phyloP scores from a whole-genome alignment of 2,113 vertebrate species.

The Lepisosteus osseus region DNA sequence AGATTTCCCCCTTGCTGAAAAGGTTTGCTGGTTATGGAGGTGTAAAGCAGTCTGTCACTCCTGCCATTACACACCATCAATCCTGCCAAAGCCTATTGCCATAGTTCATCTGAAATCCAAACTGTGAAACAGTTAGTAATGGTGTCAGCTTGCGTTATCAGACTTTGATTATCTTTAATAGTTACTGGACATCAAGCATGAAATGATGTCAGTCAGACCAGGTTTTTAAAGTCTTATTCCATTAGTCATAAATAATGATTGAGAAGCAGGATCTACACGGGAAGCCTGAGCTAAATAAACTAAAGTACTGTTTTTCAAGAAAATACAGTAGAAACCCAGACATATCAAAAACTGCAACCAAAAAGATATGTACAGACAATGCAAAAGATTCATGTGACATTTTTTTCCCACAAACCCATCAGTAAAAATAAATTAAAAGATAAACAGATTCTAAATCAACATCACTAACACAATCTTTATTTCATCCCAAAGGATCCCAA shows the following conservation, averaged over 20 bases:
- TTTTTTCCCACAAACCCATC: no score
- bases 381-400: no score
- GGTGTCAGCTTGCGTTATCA: slow-evolving; percentile 37
- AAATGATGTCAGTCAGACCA: slow-evolving; percentile 24
- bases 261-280: slow-evolving; percentile 7
- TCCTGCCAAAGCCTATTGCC: slow-evolving; percentile 35
- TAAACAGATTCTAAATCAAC: no score
- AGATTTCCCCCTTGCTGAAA: slow-evolving; percentile 17
- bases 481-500: no score
- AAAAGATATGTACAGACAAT: no score
- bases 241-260: slow-evolving; percentile 35
- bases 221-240: slow-evolving; percentile 23
- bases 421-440: no score
- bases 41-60: slow-evolving; percentile 34
- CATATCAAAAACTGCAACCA: no score
- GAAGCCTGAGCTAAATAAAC: neutral
- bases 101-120: slow-evolving; percentile 37
- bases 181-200: slow-evolving; percentile 32
- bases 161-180: slow-evolving; percentile 44
- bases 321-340: no score
- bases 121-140: slow-evolving; percentile 40
- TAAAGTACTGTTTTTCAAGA: no score
- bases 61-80: slow-evolving; percentile 32
- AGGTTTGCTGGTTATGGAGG: neutral
- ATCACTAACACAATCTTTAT: no score